Evolutionary conservation across 2,113 vertebrate genomes (phyloP).

Genomic region (Brachypodius melanocephalos): DNA sequence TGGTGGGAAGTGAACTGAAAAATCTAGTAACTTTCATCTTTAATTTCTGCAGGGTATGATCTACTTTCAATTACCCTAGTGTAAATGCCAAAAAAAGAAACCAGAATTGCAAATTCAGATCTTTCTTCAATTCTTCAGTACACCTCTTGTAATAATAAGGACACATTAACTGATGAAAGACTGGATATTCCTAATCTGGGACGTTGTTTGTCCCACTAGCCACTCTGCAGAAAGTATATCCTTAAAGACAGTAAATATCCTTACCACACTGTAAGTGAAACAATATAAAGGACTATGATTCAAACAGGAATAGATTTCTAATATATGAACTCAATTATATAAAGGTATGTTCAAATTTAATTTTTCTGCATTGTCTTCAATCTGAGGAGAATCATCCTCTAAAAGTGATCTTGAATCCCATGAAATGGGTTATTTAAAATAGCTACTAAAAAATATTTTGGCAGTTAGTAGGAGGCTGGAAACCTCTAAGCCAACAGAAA

Average conservation of each 20-base stretch:
- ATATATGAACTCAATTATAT: neutral
- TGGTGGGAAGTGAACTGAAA: neutral
- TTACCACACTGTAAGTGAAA: neutral
- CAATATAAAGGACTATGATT: neutral
- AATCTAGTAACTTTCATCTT: slow-evolving; percentile 13
- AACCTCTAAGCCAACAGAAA: neutral
- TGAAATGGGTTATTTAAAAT: neutral
- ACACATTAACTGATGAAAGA: neutral
- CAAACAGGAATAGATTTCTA: neutral
- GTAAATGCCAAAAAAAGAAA: neutral
- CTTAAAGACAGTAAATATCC: neutral
- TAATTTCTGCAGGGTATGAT: slow-evolving; percentile 11
- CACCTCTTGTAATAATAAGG: neutral
- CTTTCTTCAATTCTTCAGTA: neutral
- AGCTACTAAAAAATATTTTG: neutral
- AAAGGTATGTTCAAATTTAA: neutral
- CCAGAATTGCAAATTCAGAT: slow-evolving; percentile 17
- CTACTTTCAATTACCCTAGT: neutral
- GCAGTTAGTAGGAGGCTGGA: neutral
- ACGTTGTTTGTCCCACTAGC: neutral
- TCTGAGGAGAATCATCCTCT: neutral
- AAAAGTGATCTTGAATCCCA: neutral
- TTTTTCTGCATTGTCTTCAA: neutral
- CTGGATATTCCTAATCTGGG: neutral
- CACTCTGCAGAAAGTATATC: neutral